phyloP scores from a whole-genome alignment of 2,113 vertebrate species.

The Odocoileus virginianus region DNA sequence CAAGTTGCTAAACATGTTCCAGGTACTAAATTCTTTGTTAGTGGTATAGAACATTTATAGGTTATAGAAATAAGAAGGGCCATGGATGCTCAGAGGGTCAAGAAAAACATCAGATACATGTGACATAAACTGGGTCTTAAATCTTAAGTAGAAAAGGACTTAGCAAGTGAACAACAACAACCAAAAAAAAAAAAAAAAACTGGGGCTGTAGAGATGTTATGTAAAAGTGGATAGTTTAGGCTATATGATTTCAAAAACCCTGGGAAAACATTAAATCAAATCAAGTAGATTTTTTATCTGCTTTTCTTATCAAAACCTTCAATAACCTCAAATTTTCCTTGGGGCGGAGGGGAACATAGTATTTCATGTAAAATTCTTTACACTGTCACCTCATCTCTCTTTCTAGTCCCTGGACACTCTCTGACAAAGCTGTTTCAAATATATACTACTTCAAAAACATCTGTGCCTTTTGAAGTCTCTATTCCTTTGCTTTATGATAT shows the following conservation, averaged over 20 bases:
- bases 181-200: not conserved
- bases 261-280: not conserved
- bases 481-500: not conserved
- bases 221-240: not conserved
- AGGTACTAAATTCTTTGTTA: not conserved
- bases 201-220: not conserved
- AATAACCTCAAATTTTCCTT: not conserved
- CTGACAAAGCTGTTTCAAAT: not conserved
- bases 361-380: not conserved
- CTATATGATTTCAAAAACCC: not conserved
- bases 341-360: fast-evolving
- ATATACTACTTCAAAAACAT: not conserved
- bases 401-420: not conserved
- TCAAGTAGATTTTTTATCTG: not conserved
- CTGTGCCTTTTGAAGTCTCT: not conserved
- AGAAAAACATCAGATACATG: not conserved
- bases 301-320: not conserved
- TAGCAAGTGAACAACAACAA: not conserved
- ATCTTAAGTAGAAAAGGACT: not conserved
- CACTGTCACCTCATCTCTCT: not conserved
- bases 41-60: not conserved
- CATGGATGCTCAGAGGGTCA: not conserved
- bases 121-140: not conserved
- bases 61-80: not conserved
- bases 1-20: not conserved